Evolutionary conservation across 1,140 invertebrate species (phyloP).

Genomic region (Euschistus heros): DNA sequence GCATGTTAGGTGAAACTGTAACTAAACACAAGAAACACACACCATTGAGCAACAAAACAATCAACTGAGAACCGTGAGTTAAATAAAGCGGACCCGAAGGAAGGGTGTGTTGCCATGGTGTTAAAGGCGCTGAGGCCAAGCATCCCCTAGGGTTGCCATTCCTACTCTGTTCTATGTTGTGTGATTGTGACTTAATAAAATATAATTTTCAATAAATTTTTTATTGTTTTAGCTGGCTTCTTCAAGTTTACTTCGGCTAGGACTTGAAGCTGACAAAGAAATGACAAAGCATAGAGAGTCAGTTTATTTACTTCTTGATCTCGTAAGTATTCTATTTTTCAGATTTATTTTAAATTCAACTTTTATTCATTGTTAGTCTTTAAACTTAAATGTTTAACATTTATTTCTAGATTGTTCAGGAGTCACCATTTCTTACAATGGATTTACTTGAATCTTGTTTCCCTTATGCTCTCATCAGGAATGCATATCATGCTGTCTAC

Average conservation of each 20-base stretch:
- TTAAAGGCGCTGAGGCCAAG: too few relatives aligned
- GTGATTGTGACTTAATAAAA: neutral
- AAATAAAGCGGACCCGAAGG: too few relatives aligned
- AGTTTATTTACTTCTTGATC: conserved; percentile 87
- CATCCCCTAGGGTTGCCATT: too few relatives aligned
- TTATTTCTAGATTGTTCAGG: conserved; percentile 75
- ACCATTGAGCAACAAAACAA: too few relatives aligned
- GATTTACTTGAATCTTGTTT: conserved; percentile 96
- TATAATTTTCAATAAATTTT: conserved; percentile 18
- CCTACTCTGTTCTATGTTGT: too few relatives aligned
- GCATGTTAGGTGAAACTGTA: too few relatives aligned
- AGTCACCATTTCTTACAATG: conserved; percentile 95
- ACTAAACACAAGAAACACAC: too few relatives aligned
- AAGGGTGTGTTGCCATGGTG: too few relatives aligned
- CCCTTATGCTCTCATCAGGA: conserved; percentile 90
- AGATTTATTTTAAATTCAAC: conserved; percentile 4
- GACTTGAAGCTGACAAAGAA: conserved; percentile 92
- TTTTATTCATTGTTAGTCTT: neutral
- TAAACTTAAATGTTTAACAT: conserved; percentile 6
- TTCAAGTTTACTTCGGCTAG: conserved; percentile 83
- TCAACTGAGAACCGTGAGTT: too few relatives aligned
- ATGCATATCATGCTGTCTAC: conserved; percentile 92
- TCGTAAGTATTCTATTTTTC: conserved; percentile 35
- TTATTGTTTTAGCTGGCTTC: conserved; percentile 59
- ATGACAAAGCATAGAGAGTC: conserved; percentile 88